Conservation (phyloP, 1,140 invertebrate genomes). For the Tribolium madens region DNA sequence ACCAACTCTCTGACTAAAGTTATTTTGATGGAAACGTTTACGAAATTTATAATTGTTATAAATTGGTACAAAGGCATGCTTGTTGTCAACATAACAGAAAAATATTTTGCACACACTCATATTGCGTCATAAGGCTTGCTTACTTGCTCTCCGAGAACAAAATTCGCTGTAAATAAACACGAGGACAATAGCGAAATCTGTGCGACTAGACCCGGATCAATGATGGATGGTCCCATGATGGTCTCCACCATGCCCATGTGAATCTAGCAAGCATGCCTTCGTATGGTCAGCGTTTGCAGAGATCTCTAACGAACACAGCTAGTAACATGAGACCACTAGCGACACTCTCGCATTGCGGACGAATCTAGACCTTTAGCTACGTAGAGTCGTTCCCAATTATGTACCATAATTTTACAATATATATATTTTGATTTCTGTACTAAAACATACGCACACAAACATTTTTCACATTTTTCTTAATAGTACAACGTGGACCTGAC, state of each 20-base stretch:
- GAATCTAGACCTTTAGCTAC: conserved; percentile 63
- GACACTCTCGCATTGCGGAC: conserved; percentile 63
- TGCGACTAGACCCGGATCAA: background rate
- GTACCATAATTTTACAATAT: conserved; percentile 60
- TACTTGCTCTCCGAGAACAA: background rate
- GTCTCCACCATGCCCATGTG: background rate
- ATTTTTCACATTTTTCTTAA: conserved; percentile 57
- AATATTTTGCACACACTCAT: background rate
- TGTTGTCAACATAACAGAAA: background rate
- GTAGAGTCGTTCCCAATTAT: conserved; percentile 61
- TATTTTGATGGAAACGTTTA: conserved; percentile 58
- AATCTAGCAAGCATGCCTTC: conserved; percentile 20
- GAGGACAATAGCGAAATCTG: conserved; percentile 25
- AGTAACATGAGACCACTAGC: conserved; percentile 64
- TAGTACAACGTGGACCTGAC: conserved; percentile 53
- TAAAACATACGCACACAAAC: conserved; percentile 65
- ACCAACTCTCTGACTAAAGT: conserved; percentile 32
- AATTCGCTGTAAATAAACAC: background rate
- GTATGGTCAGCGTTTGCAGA: conserved; percentile 55
- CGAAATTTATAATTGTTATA: conserved; percentile 39
- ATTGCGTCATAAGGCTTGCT: conserved; percentile 43
- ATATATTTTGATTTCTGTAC: conserved; percentile 64
- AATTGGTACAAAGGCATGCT: conserved; percentile 45
- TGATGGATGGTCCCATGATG: conserved; percentile 5
- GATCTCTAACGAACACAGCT: conserved; percentile 65